phyloP scores from a whole-genome alignment of 2,113 vertebrate genomes.

The Poeciliopsis prolifica region DNA sequence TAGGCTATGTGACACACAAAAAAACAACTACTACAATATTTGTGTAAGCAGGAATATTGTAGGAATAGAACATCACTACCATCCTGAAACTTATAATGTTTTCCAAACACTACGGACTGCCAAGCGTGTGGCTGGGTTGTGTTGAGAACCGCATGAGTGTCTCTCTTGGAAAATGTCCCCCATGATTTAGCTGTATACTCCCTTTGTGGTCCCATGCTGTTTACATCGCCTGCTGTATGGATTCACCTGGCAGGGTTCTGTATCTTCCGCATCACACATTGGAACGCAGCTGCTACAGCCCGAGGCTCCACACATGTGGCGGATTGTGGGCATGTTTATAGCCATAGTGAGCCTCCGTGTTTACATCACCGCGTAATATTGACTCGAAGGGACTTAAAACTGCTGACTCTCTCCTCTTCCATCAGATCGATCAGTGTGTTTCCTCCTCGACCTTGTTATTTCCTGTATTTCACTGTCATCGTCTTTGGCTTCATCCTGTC shows the following conservation, averaged over 20 bases:
- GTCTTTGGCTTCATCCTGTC: constrained; percentile 7
- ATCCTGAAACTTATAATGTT: constrained; percentile 30
- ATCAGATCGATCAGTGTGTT: constrained; percentile 32
- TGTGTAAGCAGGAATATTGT: constrained; percentile 1
- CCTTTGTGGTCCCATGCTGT: constrained; percentile 42
- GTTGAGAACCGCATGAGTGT: constrained; percentile 9
- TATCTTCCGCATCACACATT: constrained; percentile 19
- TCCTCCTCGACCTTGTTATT: constrained; percentile 15
- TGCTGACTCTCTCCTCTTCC: constrained; percentile 34
- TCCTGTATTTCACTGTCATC: constrained; percentile 16
- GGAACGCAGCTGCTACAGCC: constrained; percentile 51
- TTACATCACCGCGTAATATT: constrained; percentile 34
- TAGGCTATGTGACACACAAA: neutral
- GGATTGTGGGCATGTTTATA: constrained; percentile 16
- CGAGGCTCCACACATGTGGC: constrained; percentile 33
- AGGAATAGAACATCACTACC: neutral
- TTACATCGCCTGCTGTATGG: constrained; percentile 55
- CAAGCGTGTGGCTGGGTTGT: constrained; percentile 9
- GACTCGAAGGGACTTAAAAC: constrained; percentile 41
- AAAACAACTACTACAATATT: neutral
- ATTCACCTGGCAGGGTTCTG: constrained; percentile 22
- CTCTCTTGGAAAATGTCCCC: constrained; percentile 27
- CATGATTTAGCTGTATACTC: constrained; percentile 23
- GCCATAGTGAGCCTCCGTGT: constrained; percentile 23
- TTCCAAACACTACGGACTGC: constrained; percentile 11